A percentile compares a stretch with the other conserved stretches of the same genome.
phyloP scores from a whole-genome alignment of 2,113 vertebrate species.

The Cynocephalus volans region DNA sequence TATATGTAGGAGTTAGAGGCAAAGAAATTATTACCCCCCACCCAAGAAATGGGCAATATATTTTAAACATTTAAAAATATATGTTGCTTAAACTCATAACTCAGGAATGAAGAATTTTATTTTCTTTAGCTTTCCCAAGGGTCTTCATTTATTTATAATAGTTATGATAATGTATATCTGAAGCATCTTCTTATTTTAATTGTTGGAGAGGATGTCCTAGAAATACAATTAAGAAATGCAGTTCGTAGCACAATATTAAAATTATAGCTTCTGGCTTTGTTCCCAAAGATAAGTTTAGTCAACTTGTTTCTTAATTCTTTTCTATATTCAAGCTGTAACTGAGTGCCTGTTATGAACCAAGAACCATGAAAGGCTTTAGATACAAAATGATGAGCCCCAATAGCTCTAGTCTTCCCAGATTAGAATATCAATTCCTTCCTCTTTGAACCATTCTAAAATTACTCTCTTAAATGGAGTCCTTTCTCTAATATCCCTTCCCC shows the following conservation, averaged over 20 bases:
- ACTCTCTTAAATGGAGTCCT: not conserved
- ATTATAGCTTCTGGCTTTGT: not conserved
- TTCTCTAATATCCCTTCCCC: not conserved
- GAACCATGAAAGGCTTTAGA: not conserved
- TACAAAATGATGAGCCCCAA: not conserved
- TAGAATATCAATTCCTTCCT: not conserved
- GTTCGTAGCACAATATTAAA: not conserved
- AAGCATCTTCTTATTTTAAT: conserved; percentile 4
- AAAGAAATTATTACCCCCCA: not conserved
- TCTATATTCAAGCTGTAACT: not conserved
- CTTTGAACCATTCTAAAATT: not conserved
- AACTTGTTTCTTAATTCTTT: not conserved
- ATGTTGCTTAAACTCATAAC: not conserved
- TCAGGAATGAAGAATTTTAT: not conserved
- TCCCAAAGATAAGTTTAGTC: not conserved
- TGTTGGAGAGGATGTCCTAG: not conserved
- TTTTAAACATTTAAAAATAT: not conserved
- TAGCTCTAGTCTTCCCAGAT: not conserved
- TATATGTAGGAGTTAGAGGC: not conserved
- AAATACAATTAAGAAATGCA: not conserved
- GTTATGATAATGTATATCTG: not conserved
- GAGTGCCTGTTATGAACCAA: not conserved
- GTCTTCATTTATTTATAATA: not conserved
- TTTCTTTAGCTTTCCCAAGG: not conserved
- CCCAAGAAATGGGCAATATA: not conserved